Evolutionary conservation across 2,797 vertebrate genomes (phyloP).

Genomic region (Distichodus sexfasciatus): DNA sequence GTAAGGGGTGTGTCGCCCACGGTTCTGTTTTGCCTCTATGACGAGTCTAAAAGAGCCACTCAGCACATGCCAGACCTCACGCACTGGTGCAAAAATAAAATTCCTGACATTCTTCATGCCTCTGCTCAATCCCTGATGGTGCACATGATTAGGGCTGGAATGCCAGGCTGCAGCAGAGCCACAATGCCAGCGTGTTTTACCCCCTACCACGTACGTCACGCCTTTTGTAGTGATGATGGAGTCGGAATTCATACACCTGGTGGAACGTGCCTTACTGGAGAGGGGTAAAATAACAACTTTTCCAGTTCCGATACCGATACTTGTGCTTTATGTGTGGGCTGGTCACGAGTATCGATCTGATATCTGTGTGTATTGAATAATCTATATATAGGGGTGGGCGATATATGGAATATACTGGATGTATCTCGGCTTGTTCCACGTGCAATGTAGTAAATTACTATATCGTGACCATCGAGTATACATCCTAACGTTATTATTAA

Average conservation of each 20-base stretch:
- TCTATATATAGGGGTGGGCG: no score
- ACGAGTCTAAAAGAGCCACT: constrained; percentile 53
- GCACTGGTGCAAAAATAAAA: constrained; percentile 65
- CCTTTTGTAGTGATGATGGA: background rate
- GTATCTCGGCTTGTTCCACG: no score
- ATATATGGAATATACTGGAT: no score
- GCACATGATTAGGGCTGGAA: constrained; percentile 61
- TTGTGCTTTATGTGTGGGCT: no score
- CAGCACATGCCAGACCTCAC: constrained; percentile 67
- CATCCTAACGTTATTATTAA: no score
- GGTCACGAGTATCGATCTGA: no score
- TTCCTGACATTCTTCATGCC: constrained; percentile 62
- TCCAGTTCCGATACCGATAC: no score
- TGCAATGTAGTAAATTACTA: no score
- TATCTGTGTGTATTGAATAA: no score
- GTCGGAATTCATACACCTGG: background rate
- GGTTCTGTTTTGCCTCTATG: constrained; percentile 56
- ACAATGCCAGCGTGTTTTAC: constrained; percentile 35
- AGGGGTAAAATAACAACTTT: no score
- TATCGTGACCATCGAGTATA: no score
- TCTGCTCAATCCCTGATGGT: constrained; percentile 50
- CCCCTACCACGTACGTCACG: background rate
- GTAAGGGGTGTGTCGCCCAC: constrained; percentile 29
- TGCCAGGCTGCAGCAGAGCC: constrained; percentile 46
- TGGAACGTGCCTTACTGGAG: no score